Percentiles rank a stretch among this genome's conserved stretches.
These are phyloP conservation scores for Geotrypetes seraphini DNA, from an alignment of 2,797 vertebrate species.

Conservation along the genomic window DNA sequence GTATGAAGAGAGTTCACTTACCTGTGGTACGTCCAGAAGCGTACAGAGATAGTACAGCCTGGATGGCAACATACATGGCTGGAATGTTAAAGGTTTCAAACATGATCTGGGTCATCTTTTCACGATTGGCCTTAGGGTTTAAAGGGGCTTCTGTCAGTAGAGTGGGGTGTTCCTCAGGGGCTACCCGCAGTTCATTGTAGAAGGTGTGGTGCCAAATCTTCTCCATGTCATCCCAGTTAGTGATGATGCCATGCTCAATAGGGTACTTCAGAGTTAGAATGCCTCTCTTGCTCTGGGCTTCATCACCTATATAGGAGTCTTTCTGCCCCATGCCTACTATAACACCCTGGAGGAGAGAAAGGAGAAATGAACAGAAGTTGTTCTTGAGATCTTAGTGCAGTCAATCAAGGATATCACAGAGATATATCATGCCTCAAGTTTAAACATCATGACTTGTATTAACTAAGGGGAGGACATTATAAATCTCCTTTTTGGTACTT, in stretches of 20 bases:
- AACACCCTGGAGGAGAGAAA: slow-evolving; percentile 49
- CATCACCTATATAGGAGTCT: slow-evolving; percentile 69
- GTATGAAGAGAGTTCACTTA: slow-evolving; percentile 10
- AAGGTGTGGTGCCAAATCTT: slow-evolving; percentile 79
- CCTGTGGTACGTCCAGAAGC: slow-evolving; percentile 60
- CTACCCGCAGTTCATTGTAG: slow-evolving; percentile 71
- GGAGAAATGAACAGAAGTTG: no score
- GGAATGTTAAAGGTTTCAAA: slow-evolving; percentile 78
- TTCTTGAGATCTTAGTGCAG: background rate
- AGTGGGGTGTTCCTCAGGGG: slow-evolving; percentile 71
- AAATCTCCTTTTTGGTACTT: no score
- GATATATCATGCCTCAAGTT: no score
- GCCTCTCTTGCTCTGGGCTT: slow-evolving; percentile 73
- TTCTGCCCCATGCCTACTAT: slow-evolving; percentile 79
- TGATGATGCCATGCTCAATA: slow-evolving; percentile 71
- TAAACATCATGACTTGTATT: no score
- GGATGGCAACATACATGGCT: slow-evolving; percentile 60
- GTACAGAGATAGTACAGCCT: slow-evolving; percentile 62
- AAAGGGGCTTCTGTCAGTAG: slow-evolving; percentile 69
- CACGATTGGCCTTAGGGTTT: slow-evolving; percentile 74
- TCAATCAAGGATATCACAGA: no score
- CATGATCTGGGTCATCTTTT: slow-evolving; percentile 79
- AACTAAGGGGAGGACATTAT: no score
- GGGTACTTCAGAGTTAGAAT: slow-evolving; percentile 75
- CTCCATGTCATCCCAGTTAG: slow-evolving; percentile 76